Percentiles rank a stretch among this genome's conserved stretches.
These are phyloP conservation scores for Patella depressa DNA, from an alignment of 2,888 invertebrate genomes.

Conservation along the genomic window DNA sequence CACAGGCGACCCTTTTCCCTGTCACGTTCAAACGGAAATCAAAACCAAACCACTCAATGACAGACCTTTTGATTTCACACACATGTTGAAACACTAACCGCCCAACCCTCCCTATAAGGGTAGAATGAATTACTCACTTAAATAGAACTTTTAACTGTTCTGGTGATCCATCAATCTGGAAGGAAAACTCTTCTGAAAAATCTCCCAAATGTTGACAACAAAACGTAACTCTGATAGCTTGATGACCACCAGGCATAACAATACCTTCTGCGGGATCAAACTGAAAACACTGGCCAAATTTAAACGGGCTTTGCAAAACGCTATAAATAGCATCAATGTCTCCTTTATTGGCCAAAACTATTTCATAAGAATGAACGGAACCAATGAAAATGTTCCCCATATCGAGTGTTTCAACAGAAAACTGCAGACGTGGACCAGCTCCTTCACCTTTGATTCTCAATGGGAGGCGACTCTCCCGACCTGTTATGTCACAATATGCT, in stretches of 20 bases:
- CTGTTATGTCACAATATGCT: slow-evolving; percentile 71
- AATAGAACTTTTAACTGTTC: slow-evolving; percentile 61
- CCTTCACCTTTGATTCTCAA: slow-evolving; percentile 69
- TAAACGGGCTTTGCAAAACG: slow-evolving; percentile 59
- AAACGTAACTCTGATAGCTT: slow-evolving; percentile 69
- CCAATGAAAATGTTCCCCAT: slow-evolving; percentile 71
- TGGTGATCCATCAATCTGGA: slow-evolving; percentile 69
- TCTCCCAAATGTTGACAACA: slow-evolving; percentile 68
- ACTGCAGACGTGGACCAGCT: slow-evolving; percentile 69
- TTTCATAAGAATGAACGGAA: slow-evolving; percentile 70
- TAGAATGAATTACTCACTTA: slow-evolving; percentile 48
- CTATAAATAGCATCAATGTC: slow-evolving; percentile 71
- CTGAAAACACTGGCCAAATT: slow-evolving; percentile 68
- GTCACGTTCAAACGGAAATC: too few relatives aligned
- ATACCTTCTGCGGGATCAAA: slow-evolving; percentile 70
- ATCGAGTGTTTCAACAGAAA: slow-evolving; percentile 68
- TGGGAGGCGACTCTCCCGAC: slow-evolving; percentile 69
- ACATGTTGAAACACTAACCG: background rate
- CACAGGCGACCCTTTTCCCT: too few relatives aligned
- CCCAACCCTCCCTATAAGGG: background rate
- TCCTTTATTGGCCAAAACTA: slow-evolving; percentile 70
- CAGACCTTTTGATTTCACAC: too few relatives aligned
- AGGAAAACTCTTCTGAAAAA: slow-evolving; percentile 68
- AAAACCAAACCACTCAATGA: too few relatives aligned
- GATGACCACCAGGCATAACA: slow-evolving; percentile 69